Conservation (phyloP, 2,888 invertebrate genomes). For the Cryptocephalus primarius region DNA sequence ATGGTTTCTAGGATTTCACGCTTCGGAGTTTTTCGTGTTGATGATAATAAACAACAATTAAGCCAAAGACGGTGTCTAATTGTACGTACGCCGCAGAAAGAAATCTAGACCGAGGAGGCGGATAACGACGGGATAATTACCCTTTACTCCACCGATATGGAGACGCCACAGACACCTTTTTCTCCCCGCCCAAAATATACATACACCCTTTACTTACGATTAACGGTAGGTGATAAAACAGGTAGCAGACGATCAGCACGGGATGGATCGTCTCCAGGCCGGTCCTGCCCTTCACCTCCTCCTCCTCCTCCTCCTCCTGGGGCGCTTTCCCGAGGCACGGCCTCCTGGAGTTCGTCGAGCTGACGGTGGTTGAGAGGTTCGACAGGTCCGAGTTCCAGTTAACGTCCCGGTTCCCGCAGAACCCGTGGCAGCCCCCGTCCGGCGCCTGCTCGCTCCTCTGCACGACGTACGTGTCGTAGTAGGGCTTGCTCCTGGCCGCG, state of each 20-base stretch:
- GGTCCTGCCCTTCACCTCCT: slow-evolving; percentile 27
- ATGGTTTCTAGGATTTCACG: no score
- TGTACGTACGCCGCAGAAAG: no score
- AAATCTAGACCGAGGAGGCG: no score
- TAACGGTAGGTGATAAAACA: slow-evolving; percentile 47
- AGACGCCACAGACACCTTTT: no score
- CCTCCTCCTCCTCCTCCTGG: slow-evolving; percentile 13
- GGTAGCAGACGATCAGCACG: slow-evolving; percentile 45
- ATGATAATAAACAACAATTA: no score
- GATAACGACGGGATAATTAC: no score
- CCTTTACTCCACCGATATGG: no score
- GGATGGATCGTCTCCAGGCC: slow-evolving; percentile 39
- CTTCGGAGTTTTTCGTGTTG: no score
- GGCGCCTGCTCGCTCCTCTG: slow-evolving; percentile 15
- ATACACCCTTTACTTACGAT: slow-evolving; percentile 50
- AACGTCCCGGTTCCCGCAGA: slow-evolving; percentile 15
- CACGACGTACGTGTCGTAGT: slow-evolving; percentile 32
- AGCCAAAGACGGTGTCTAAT: no score
- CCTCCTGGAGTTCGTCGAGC: slow-evolving; percentile 42
- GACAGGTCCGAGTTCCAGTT: slow-evolving; percentile 27
- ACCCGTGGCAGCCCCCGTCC: slow-evolving; percentile 12
- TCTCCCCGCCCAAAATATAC: no score
- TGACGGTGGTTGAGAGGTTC: slow-evolving; percentile 42
- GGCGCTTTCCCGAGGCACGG: slow-evolving; percentile 37
- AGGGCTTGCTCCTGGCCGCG: slow-evolving; percentile 20